Percentiles rank a stretch among this genome's conserved stretches.
Conservation (phyloP, 2,113 vertebrate genomes). For the Tachysurus vachellii region DNA sequence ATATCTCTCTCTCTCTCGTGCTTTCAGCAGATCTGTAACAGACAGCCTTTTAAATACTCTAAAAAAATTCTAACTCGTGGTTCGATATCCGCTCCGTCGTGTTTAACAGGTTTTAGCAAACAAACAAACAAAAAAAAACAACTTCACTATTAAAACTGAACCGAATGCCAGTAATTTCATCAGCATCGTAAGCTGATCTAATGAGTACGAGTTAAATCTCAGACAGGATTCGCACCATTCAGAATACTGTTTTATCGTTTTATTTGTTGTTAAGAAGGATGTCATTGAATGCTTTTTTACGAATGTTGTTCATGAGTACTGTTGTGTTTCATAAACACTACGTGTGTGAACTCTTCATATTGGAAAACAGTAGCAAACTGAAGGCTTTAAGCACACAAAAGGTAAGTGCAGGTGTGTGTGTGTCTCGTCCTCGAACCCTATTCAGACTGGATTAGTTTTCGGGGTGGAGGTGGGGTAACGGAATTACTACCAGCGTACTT, state of each 20-base stretch:
- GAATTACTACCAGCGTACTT: background rate
- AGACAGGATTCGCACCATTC: background rate
- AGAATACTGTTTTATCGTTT: background rate
- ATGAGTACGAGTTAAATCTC: background rate
- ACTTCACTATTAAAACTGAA: background rate
- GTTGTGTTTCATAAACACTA: background rate
- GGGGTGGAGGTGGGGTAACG: background rate
- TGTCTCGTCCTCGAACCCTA: background rate
- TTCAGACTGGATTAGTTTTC: background rate
- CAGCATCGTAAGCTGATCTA: background rate
- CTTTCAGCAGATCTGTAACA: background rate
- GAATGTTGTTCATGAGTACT: background rate
- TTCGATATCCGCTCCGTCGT: background rate
- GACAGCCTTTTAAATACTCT: background rate
- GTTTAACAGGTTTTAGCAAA: background rate
- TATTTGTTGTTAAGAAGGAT: background rate
- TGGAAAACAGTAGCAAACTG: background rate
- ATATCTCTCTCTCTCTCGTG: background rate
- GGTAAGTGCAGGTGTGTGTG: background rate
- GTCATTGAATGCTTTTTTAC: background rate
- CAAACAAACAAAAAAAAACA: background rate
- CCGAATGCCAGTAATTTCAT: background rate
- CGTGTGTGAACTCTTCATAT: background rate
- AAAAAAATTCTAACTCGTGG: background rate
- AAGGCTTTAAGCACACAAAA: background rate